Evolutionary conservation across 1,140 invertebrate species (phyloP).

Genomic region (Nebria ingens): DNA sequence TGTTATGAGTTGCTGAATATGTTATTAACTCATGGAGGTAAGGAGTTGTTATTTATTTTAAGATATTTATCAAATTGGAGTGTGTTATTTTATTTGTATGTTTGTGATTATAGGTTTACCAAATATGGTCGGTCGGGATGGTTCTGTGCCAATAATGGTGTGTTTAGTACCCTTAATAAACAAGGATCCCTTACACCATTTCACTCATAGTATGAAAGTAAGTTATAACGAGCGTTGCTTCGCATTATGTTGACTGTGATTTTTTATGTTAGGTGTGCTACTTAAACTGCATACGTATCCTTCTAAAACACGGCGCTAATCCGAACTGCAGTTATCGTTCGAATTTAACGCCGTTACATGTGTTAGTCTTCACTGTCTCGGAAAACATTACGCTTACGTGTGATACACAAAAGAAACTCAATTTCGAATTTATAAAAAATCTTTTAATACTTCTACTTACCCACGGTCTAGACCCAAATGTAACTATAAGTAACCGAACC

Average conservation of each 20-base stretch:
- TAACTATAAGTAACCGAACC: conserved; percentile 39
- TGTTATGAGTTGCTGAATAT: conserved; percentile 61
- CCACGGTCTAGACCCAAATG: conserved; percentile 57
- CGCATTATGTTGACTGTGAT: background rate
- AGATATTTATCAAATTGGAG: no score
- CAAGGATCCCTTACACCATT: conserved; percentile 62
- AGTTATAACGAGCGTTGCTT: conserved; percentile 12
- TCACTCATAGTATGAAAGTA: conserved; percentile 65
- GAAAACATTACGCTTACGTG: conserved; percentile 61
- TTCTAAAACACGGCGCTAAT: conserved; percentile 59
- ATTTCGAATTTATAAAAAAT: conserved; percentile 55
- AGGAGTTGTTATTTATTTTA: conserved; percentile 20
- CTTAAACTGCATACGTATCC: conserved; percentile 58
- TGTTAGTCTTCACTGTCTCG: conserved; percentile 60
- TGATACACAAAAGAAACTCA: conserved; percentile 48
- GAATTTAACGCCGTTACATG: conserved; percentile 60
- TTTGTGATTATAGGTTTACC: conserved; percentile 38
- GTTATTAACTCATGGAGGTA: conserved; percentile 55
- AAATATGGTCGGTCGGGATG: conserved; percentile 59
- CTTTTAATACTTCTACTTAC: conserved; percentile 54
- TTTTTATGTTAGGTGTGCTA: conserved; percentile 49
- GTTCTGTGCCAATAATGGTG: conserved; percentile 61
- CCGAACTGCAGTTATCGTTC: conserved; percentile 60
- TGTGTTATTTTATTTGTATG: background rate
- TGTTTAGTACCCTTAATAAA: conserved; percentile 63